Base-by-base conservation (phyloP, 2,888 invertebrate genomes). In the Eucriotettix oculatus region DNA sequence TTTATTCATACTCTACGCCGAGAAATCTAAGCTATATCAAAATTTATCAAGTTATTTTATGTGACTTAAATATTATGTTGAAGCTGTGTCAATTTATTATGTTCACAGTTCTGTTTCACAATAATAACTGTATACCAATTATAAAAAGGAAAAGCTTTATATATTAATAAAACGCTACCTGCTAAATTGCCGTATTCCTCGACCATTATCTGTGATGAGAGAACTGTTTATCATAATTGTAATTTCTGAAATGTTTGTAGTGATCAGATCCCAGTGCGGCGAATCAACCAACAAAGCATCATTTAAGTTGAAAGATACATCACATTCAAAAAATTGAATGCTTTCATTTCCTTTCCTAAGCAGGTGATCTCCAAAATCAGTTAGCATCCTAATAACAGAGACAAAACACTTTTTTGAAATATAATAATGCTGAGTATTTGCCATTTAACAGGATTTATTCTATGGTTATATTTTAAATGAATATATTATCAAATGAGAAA, bases 171-270 rank as follows among this genome's bases (percentile, higher is more conserved):
- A 29, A 7, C 29, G n/a, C 41, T 64, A 73, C 72, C 72, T 76
- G 54, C 94, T 92, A 68, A 90, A 87, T 67, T 97, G 96, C 60
- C 83, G 81, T 64, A 97, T 84, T 14, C 96, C 93, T 71, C 81
- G 83, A 0, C 87, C 88, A 71, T 99, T 99, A 68, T 91, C 88
- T 0, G 84, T 84, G 52, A 99, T 87, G 61, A 87, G 76, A 58
- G 87, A 87, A 66, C 84, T 84, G 67, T 95, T 94, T 2, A 99
- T 80, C 76, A 90, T 90, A 64, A 97, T 84, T 0, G 88, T 86
- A 56, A 97, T 86, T 76, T 94, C 92, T 0, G 93, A 91, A 58
- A 96, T 80, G 69, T 93, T 92, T 63, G 92, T 89, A 7, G 83
- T 81, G 63, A 86, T 86, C 54, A 89, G 82, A 70, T 92, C 91